Conservation (phyloP, 2,113 vertebrate species). For the Ptilorrhoa leucosticta region DNA sequence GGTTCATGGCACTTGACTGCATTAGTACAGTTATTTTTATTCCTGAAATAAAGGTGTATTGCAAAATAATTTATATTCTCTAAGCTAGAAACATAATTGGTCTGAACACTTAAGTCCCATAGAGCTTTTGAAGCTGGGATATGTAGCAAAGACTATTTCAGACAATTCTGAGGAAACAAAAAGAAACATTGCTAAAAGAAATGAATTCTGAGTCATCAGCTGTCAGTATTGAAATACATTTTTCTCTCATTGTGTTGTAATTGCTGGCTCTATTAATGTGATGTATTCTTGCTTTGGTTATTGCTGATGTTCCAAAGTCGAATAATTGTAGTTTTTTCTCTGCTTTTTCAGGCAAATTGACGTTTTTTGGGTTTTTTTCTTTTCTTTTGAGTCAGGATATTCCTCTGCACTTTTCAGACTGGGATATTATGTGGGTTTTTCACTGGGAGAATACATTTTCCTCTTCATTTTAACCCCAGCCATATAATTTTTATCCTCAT, state of each 20-base stretch:
- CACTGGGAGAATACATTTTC: not conserved
- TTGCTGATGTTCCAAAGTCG: conserved; percentile 36
- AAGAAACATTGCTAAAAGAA: conserved; percentile 9
- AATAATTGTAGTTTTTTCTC: conserved; percentile 9
- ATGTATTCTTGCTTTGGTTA: conserved; percentile 22
- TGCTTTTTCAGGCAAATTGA: conserved; percentile 16
- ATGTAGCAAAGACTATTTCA: conserved; percentile 12
- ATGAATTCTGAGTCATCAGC: conserved; percentile 46
- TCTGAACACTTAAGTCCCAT: not conserved
- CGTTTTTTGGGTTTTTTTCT: not conserved
- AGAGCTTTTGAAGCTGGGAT: conserved; percentile 36
- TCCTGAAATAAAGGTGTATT: conserved; percentile 28
- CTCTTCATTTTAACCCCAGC: not conserved
- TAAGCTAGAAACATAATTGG: not conserved
- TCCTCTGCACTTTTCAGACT: not conserved
- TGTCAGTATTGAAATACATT: conserved; percentile 53
- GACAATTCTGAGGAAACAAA: conserved; percentile 45
- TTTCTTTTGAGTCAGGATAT: not conserved
- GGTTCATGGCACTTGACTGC: not conserved
- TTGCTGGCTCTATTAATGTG: conserved; percentile 42
- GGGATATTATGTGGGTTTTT: not conserved
- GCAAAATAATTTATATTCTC: conserved; percentile 1
- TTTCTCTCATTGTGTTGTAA: conserved; percentile 44
- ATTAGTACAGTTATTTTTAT: conserved; percentile 12
- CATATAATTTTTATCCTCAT: not conserved